Evolutionary conservation across 2,113 vertebrate genomes (phyloP), one percentile per base, ranked within the genome.

Genomic region (Puntigrus tetrazona): DNA sequence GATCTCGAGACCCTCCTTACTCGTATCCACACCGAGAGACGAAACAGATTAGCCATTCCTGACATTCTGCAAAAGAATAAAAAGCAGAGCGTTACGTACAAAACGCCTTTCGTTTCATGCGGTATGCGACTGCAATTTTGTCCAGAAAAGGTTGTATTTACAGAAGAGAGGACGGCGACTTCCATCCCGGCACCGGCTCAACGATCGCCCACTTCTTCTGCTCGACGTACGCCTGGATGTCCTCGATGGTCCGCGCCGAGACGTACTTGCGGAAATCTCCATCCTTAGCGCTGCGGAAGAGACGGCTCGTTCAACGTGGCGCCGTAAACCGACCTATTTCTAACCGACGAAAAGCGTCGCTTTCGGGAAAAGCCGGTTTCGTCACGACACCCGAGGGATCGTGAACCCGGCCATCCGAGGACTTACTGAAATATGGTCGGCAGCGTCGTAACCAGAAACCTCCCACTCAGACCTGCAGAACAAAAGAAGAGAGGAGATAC

Each of bases 391-490:
- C 77, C 10, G 63, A 82, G 59, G 52, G 80, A 59, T 59, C 20
- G 22, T 72, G 41, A 65, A 59, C 45, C 55, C 57, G 50, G 34
- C 69, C 31, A 47, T 52, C 18, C 80, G 69, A 61, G 91, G 92
- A 92, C 93, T 96, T 95, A 95, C 95, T 96, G 95, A 88, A 95
- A 96, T 91, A 96, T 95, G 63, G 95, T 95, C 88, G 95, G 95
- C 87, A 96, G 93, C 52, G 94, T 95, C 25, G 95, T 97, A 76
- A 97, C 95, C 90, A 96, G 95, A 91, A 97, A 97, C 82, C 96
- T 94, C 86, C 96, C 96, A 80, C 95, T 96, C 93, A 97, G 89
- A 87, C 96, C 96, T 97, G 87, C 82, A 87, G 86, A 87, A n/a
- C 78, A 72, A 76, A 84, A 87, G 55, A 77, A 38, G n/a, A 86